Conservation (phyloP, 1,140 invertebrate genomes). For the Polypedilum vanderplanki region DNA sequence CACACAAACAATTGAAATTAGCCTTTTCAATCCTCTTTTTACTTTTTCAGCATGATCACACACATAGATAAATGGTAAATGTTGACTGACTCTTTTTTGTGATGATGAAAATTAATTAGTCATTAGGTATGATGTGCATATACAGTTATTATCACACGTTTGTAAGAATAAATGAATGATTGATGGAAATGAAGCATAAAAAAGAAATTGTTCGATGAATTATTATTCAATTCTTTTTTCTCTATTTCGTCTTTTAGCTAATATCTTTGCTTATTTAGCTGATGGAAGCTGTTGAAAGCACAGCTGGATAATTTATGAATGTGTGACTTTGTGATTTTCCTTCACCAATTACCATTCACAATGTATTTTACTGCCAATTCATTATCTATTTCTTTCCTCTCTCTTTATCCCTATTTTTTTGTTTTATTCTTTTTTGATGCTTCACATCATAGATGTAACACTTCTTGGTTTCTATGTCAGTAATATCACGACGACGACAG, state of each 20-base stretch:
- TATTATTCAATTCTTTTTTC: background rate
- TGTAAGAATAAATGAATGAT: constrained; percentile 7
- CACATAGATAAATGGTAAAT: background rate
- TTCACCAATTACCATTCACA: background rate
- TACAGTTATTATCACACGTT: constrained; percentile 18
- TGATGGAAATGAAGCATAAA: constrained; percentile 9
- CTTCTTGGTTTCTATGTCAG: constrained; percentile 8
- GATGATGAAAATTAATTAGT: background rate
- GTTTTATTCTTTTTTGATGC: constrained; percentile 7
- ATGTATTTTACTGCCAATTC: background rate
- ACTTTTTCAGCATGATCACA: too few relatives aligned
- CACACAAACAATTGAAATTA: too few relatives aligned
- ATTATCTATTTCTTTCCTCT: background rate
- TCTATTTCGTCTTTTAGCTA: background rate
- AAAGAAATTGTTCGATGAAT: background rate
- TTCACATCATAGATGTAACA: constrained; percentile 13
- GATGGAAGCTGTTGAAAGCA: constrained; percentile 9
- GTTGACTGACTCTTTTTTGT: background rate
- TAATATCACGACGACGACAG: background rate
- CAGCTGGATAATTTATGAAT: constrained; percentile 18
- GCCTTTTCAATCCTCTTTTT: too few relatives aligned
- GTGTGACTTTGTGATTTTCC: background rate
- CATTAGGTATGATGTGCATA: background rate
- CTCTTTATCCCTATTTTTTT: background rate
- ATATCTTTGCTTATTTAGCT: background rate